Conservation (phyloP, 2,113 vertebrate genomes). For the Phylloscopus trochiloides region DNA sequence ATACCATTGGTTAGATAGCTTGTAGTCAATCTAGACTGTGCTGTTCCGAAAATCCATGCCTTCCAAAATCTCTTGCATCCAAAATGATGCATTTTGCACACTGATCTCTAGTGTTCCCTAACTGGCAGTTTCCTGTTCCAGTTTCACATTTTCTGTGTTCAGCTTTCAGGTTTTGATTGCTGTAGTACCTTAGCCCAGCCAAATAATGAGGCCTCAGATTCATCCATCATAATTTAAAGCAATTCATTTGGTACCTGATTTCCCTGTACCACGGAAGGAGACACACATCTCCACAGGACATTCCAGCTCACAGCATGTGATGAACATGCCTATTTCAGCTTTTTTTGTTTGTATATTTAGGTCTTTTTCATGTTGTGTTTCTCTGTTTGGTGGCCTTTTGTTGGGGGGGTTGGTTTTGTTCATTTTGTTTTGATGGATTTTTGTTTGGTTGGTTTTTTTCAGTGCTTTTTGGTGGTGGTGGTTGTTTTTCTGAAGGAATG, state of each 20-base stretch:
- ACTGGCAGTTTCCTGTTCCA: background rate
- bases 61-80: background rate
- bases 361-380: background rate
- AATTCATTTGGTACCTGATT: background rate
- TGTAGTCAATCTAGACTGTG: background rate
- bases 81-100: background rate
- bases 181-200: background rate
- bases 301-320: background rate
- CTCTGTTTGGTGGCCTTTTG: background rate
- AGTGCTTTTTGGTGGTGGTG: background rate
- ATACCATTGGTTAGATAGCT: background rate
- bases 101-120: background rate
- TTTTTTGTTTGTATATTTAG: background rate
- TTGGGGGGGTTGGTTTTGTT: background rate
- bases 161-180: background rate
- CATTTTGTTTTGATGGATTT: background rate
- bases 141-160: background rate
- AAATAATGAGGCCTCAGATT: background rate
- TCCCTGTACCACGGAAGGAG: background rate
- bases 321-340: accelerated
- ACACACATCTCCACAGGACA: background rate
- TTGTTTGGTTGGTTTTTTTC: background rate
- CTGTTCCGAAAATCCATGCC: background rate
- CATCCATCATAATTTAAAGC: background rate
- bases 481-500: background rate